Conservation (phyloP, 2,888 invertebrate genomes). For the Argyresthia albistria region DNA sequence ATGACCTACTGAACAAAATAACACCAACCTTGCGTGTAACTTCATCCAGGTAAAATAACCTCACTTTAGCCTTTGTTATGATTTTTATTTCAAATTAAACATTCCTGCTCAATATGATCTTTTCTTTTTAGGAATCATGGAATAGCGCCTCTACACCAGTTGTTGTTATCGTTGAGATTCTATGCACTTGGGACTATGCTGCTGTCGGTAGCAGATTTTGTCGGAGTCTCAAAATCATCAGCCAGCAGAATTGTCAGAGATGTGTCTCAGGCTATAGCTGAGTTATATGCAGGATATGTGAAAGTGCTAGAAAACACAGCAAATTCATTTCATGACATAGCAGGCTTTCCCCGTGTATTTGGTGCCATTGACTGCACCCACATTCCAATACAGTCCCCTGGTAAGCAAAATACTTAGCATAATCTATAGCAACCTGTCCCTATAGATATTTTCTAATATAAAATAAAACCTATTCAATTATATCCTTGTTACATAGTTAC, state of each 20-base stretch:
- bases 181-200: conserved; percentile 20
- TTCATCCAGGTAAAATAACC: conserved; percentile 1
- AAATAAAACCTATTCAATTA: not conserved
- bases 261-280: conserved; percentile 14
- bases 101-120: not conserved
- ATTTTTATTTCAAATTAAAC: not conserved
- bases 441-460: not conserved
- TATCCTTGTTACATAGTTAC: not conserved
- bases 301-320: conserved; percentile 9
- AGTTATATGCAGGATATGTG: conserved; percentile 14
- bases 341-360: conserved; percentile 16
- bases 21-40: not conserved
- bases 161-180: conserved; percentile 17
- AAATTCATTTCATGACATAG: conserved; percentile 14
- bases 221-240: conserved; percentile 12
- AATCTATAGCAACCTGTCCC: not conserved
- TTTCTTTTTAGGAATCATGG: conserved; percentile 14
- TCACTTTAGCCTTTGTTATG: not conserved
- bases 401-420: conserved; percentile 3
- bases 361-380: conserved; percentile 18
- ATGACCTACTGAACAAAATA: not conserved
- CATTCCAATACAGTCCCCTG: conserved; percentile 16
- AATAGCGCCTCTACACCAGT: conserved; percentile 16
- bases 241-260: conserved; percentile 14
- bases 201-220: conserved; percentile 17